These are phyloP conservation scores for Mesorhabditis sp. DNA, from an alignment of 2,888 invertebrate species.

Conservation along the genomic window DNA sequence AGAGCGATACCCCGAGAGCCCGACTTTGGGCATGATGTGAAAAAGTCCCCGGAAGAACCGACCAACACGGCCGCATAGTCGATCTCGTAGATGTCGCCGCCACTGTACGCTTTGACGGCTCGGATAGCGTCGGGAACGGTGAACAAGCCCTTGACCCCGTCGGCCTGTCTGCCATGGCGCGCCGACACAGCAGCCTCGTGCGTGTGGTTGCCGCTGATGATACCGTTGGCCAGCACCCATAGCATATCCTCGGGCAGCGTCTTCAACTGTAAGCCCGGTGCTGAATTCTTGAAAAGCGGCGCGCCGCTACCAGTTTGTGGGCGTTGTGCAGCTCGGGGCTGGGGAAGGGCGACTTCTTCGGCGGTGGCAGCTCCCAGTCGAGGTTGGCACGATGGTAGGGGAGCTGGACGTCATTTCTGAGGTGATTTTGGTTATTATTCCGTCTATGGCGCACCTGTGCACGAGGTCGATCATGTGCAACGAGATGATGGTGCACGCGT, in stretches of 20 bases:
- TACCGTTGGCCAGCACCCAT: slow-evolving; percentile 18
- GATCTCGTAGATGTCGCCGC: too few species aligned
- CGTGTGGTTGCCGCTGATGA: slow-evolving; percentile 24
- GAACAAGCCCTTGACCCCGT: too few species aligned
- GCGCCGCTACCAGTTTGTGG: neutral
- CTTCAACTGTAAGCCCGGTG: neutral
- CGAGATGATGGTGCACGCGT: slow-evolving; percentile 25
- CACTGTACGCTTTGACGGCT: too few species aligned
- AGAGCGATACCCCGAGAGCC: too few species aligned
- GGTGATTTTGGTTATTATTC: too few species aligned
- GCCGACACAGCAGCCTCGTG: slow-evolving; percentile 8
- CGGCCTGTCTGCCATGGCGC: too few species aligned
- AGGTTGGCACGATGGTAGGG: too few species aligned
- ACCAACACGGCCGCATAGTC: too few species aligned
- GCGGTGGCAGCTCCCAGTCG: neutral
- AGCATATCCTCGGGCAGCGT: slow-evolving; percentile 13
- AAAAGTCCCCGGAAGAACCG: too few species aligned
- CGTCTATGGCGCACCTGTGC: slow-evolving; percentile 8
- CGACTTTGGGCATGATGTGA: too few species aligned
- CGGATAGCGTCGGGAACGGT: too few species aligned
- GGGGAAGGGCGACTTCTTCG: slow-evolving; percentile 7
- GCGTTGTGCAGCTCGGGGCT: slow-evolving; percentile 8
- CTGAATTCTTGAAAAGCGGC: neutral
- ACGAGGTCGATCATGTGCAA: slow-evolving; percentile 22
- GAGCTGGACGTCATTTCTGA: too few species aligned